Evolutionary conservation across 2,113 vertebrate genomes (phyloP).

Genomic region (Heterotis niloticus): DNA sequence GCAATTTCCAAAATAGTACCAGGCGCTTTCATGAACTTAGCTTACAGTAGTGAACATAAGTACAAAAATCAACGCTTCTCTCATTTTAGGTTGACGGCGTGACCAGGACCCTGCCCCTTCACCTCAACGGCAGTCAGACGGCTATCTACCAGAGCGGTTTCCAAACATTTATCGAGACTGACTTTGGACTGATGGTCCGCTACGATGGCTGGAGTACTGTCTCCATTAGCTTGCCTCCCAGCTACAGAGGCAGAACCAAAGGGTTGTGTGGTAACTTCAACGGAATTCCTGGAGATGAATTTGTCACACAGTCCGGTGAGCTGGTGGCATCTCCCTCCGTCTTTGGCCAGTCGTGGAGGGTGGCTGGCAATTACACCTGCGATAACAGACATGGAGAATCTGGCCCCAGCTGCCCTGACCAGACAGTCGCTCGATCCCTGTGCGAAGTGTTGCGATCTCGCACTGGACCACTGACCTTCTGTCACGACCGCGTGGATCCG

Average conservation of each 20-base stretch:
- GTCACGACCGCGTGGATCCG: slow-evolving; percentile 43
- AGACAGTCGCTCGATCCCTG: slow-evolving; percentile 20
- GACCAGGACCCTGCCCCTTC: slow-evolving; percentile 42
- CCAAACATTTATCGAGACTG: slow-evolving; percentile 32
- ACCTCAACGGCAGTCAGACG: slow-evolving; percentile 35
- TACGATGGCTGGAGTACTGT: slow-evolving; percentile 46
- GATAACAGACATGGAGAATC: slow-evolving; percentile 32
- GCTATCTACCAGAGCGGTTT: slow-evolving; percentile 42
- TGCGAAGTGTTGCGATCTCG: slow-evolving; percentile 48
- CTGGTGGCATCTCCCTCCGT: slow-evolving; percentile 11
- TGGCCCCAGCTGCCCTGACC: slow-evolving; percentile 40
- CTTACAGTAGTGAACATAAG: too few species aligned
- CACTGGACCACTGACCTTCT: slow-evolving; percentile 49
- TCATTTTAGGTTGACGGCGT: slow-evolving; percentile 47
- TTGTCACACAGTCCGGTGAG: slow-evolving; percentile 39
- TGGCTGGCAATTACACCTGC: slow-evolving; percentile 37
- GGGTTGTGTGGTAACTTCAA: slow-evolving; percentile 65
- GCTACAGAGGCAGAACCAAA: slow-evolving; percentile 43
- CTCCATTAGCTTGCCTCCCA: slow-evolving; percentile 42
- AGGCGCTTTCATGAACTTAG: too few species aligned
- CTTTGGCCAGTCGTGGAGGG: slow-evolving; percentile 49
- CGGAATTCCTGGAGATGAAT: slow-evolving; percentile 48
- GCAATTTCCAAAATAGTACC: too few species aligned
- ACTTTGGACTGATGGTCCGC: slow-evolving; percentile 51
- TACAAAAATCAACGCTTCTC: background rate